Percentiles rank a stretch among this genome's conserved stretches.
phyloP scores from a whole-genome alignment of 1,140 invertebrate genomes.

The Leptinotarsa texana region DNA sequence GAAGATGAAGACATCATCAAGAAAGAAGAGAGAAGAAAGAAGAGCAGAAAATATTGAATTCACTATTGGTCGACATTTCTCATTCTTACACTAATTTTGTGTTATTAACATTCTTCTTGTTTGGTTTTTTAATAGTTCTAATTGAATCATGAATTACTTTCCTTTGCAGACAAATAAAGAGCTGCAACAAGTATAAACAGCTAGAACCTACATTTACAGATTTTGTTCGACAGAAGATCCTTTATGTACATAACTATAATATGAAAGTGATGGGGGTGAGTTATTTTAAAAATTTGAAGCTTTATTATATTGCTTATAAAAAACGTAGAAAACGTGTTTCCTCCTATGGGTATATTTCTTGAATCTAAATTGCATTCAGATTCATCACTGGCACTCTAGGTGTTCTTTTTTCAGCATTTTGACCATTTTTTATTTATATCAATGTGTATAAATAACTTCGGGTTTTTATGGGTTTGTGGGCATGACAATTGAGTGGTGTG shows the following conservation, averaged over 20 bases:
- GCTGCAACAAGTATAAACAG: conserved; percentile 2
- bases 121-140: neutral
- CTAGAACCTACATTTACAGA: neutral
- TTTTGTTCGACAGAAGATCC: conserved; percentile 3
- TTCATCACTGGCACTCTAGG: neutral
- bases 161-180: conserved; percentile 12
- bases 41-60: too few relatives aligned
- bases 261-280: conserved; percentile 18
- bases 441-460: too few relatives aligned
- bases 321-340: neutral
- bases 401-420: too few relatives aligned
- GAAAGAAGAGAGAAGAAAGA: too few relatives aligned
- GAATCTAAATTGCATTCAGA: neutral
- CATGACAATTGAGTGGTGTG: too few relatives aligned
- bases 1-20: too few relatives aligned
- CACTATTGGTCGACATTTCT: too few relatives aligned
- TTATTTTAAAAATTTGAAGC: neutral
- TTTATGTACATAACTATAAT: conserved; percentile 18
- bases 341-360: neutral
- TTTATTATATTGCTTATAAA: neutral
- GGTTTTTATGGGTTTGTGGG: too few relatives aligned
- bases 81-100: neutral
- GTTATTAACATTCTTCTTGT: neutral
- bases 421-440: too few relatives aligned
- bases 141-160: neutral